Evolutionary conservation across 2,888 invertebrate genomes (phyloP).

Genomic region (Omphaloscelis lunosa): DNA sequence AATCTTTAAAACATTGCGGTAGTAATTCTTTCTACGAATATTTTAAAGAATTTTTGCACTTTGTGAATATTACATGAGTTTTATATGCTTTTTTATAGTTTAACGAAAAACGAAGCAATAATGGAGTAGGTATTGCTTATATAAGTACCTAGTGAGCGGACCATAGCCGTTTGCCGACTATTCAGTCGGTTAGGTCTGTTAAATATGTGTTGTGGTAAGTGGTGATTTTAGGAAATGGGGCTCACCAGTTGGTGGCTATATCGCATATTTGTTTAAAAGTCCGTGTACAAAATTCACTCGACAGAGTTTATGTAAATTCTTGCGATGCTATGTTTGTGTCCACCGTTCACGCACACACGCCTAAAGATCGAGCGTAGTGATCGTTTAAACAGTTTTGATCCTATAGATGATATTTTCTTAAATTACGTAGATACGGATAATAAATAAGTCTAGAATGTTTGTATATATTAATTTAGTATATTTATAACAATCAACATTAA

Average conservation of each 20-base stretch:
- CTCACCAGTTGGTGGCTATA: neutral
- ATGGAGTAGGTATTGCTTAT: conserved; percentile 1
- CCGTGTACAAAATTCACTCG: neutral
- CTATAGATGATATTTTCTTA: too few species aligned
- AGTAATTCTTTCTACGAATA: conserved; percentile 28
- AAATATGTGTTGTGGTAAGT: neutral
- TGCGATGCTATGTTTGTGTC: too few species aligned
- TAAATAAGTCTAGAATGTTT: too few species aligned
- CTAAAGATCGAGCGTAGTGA: too few species aligned
- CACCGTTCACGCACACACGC: too few species aligned
- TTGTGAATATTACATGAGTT: conserved; percentile 12
- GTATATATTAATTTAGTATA: too few species aligned
- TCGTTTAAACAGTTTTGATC: too few species aligned
- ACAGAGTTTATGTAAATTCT: too few species aligned
- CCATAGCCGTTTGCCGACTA: neutral
- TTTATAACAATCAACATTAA: too few species aligned
- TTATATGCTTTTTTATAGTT: conserved; percentile 17
- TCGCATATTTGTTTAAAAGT: neutral
- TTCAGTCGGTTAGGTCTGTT: neutral
- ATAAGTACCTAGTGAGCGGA: neutral
- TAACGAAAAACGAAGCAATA: conserved; percentile 22
- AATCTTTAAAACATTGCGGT: conserved; percentile 17
- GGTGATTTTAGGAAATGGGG: neutral
- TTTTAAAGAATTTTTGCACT: conserved; percentile 22
- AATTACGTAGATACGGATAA: too few species aligned